Evolutionary conservation across 2,797 vertebrate species (phyloP).

Genomic region (Sebastes ruberrimus): DNA sequence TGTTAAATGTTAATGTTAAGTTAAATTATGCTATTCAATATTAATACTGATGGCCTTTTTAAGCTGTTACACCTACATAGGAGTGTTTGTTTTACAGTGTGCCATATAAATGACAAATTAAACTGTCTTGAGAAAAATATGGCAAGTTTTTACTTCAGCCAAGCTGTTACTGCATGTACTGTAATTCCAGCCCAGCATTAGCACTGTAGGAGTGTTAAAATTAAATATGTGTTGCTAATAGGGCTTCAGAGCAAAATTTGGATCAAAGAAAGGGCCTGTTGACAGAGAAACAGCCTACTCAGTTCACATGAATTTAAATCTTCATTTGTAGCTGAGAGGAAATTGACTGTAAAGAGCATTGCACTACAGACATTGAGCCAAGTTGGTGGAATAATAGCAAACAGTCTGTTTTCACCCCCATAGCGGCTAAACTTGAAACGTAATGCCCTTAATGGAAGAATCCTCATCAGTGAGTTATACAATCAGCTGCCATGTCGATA

Average conservation of each 20-base stretch:
- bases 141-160: conserved; percentile 4
- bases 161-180: conserved; percentile 1
- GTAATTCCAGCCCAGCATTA: conserved; percentile 1
- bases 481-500: background rate
- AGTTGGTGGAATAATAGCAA: background rate
- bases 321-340: conserved; percentile 9
- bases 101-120: conserved; percentile 20
- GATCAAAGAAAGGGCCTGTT: conserved; percentile 24
- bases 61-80: background rate
- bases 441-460: background rate
- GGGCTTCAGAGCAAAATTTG: conserved; percentile 25
- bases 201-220: conserved; percentile 1
- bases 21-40: background rate
- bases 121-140: background rate
- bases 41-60: background rate
- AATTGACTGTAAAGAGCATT: background rate
- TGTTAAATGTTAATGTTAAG: background rate
- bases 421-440: background rate
- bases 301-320: conserved; percentile 37
- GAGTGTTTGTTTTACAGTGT: conserved; percentile 14
- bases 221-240: background rate
- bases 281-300: conserved; percentile 35
- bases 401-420: background rate
- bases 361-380: background rate
- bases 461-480: background rate